phyloP scores from a whole-genome alignment of 2,888 invertebrate genomes.

The Drosophila gaucha region DNA sequence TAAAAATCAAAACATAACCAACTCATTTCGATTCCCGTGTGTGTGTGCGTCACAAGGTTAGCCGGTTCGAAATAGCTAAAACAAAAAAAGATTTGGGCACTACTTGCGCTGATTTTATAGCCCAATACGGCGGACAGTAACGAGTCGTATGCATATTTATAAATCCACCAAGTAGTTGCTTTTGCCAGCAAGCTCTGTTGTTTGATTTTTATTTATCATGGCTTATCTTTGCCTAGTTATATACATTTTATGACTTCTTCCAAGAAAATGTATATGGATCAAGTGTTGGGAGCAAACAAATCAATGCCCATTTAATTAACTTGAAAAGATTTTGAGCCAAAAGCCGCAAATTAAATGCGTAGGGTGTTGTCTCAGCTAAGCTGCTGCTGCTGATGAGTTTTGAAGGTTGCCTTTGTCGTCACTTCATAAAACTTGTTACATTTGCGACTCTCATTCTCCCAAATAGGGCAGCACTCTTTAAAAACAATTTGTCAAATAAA shows the following conservation, averaged over 20 bases:
- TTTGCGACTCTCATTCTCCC: neutral
- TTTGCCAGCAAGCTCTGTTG: conserved; percentile 20
- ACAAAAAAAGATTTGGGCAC: conserved; percentile 13
- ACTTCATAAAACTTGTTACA: conserved; percentile 26
- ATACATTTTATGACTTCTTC: conserved; percentile 44
- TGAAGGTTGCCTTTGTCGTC: conserved; percentile 27
- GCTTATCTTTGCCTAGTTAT: conserved; percentile 25
- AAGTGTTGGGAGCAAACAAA: conserved; percentile 10
- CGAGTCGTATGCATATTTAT: conserved; percentile 68
- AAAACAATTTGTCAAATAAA: conserved; percentile 30
- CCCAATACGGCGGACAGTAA: conserved; percentile 49
- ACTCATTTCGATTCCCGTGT: conserved; percentile 52
- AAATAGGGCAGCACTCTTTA: conserved; percentile 16
- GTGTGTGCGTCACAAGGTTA: conserved; percentile 60
- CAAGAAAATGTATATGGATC: conserved; percentile 31
- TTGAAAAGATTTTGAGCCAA: conserved; percentile 51
- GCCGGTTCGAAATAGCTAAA: conserved; percentile 41
- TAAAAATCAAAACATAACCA: conserved; percentile 17
- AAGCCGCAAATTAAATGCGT: conserved; percentile 31
- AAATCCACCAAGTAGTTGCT: conserved; percentile 36
- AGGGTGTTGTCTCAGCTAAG: conserved; percentile 40
- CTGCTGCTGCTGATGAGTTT: conserved; percentile 21
- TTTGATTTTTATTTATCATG: conserved; percentile 54
- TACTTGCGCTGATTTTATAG: conserved; percentile 50
- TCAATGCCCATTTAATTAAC: conserved; percentile 34